Evolutionary conservation across 2,888 invertebrate genomes (phyloP).

Genomic region (Lysandra coridon): DNA sequence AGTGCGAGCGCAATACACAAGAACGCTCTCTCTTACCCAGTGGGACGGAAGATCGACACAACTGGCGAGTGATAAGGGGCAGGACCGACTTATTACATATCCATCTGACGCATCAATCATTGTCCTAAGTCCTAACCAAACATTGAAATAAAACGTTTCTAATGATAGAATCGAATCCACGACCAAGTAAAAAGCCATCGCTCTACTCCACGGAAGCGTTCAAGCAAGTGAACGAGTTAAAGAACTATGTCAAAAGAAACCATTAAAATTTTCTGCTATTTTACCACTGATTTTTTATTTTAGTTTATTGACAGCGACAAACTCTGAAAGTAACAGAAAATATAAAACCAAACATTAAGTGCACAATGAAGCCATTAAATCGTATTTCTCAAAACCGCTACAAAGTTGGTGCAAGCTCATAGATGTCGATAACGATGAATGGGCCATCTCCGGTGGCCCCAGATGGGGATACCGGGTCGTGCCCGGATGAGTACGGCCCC

Average conservation of each 20-base stretch:
- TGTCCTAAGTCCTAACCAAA: neutral
- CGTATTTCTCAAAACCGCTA: conserved; percentile 29
- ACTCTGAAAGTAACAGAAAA: neutral
- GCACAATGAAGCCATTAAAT: neutral
- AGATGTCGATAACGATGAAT: conserved; percentile 43
- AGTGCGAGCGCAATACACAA: too few relatives aligned
- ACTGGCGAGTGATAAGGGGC: too few relatives aligned
- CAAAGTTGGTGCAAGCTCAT: conserved; percentile 31
- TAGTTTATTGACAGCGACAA: too few relatives aligned
- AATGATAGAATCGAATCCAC: neutral
- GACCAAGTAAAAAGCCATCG: too few relatives aligned
- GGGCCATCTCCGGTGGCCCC: conserved; percentile 41
- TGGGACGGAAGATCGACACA: too few relatives aligned
- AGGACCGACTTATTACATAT: neutral
- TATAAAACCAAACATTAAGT: conserved; percentile 5
- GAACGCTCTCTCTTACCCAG: too few relatives aligned
- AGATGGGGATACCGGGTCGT: neutral
- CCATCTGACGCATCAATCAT: neutral
- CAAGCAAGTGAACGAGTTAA: too few relatives aligned
- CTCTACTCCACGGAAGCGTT: too few relatives aligned
- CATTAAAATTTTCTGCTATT: too few relatives aligned
- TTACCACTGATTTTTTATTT: too few relatives aligned
- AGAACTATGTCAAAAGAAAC: too few relatives aligned
- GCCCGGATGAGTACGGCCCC: conserved; percentile 15
- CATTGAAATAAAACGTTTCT: neutral